Evolutionary conservation across 2,113 vertebrate genomes (phyloP).

Genomic region (Synodontis membranacea): DNA sequence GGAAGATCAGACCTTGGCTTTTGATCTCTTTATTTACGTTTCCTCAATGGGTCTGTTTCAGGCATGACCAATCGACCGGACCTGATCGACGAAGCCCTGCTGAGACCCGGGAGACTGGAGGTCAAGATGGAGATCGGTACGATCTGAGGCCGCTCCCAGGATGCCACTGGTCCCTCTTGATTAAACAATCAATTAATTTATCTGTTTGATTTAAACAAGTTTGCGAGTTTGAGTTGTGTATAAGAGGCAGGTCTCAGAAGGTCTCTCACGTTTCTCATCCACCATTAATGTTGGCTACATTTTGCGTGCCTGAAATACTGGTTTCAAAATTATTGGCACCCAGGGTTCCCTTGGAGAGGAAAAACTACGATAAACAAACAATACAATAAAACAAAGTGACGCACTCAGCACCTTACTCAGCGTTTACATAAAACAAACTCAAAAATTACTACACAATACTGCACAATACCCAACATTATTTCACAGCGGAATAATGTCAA

Average conservation of each 20-base stretch:
- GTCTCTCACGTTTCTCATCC: no score
- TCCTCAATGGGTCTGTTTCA: constrained; percentile 59
- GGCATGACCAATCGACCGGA: constrained; percentile 99
- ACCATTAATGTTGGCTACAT: no score
- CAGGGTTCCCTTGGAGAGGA: background rate
- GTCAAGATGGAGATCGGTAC: constrained; percentile 99
- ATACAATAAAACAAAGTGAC: no score
- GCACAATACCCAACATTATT: no score
- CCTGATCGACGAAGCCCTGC: constrained; percentile 93
- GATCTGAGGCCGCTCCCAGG: background rate
- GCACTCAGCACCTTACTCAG: no score
- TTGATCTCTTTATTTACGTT: constrained; percentile 15
- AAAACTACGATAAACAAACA: background rate
- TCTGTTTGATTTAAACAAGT: no score
- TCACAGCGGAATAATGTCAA: no score
- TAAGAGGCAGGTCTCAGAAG: background rate
- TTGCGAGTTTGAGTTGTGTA: background rate
- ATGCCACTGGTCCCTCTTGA: background rate
- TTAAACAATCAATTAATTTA: no score
- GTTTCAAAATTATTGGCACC: background rate
- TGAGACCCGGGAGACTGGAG: constrained; percentile 92
- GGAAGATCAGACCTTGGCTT: background rate
- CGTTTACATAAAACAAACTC: no score
- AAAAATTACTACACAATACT: no score
- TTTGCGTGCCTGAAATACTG: no score